A percentile compares a stretch with the other conserved stretches of the same genome.
Conservation (phyloP, 2,797 vertebrate genomes). For the Xenentodon cancila region DNA sequence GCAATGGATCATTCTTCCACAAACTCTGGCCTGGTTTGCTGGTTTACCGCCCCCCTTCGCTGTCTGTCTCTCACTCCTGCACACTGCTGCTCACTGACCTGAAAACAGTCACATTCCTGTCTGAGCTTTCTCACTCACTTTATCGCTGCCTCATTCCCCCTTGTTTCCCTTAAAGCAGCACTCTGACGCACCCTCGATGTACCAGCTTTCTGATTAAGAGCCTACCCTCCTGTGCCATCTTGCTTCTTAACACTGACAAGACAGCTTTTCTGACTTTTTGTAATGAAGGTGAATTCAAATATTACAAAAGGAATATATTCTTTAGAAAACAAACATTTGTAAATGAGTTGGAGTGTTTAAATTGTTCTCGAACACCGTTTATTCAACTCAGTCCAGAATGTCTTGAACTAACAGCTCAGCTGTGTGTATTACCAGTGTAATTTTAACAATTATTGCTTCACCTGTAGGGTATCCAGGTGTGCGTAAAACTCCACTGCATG, state of each 20-base stretch:
- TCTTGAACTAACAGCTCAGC: constrained; percentile 30
- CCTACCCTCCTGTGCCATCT: constrained; percentile 31
- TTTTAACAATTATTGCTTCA: constrained; percentile 39
- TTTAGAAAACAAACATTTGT: constrained; percentile 12
- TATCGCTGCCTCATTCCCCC: constrained; percentile 50
- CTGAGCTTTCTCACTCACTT: constrained; percentile 64
- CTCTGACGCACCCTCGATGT: constrained; percentile 26
- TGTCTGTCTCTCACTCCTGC: constrained; percentile 36
- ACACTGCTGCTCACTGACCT: constrained; percentile 79
- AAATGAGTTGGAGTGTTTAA: constrained; percentile 5
- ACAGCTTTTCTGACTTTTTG: constrained; percentile 1
- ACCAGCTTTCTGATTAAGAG: constrained; percentile 36
- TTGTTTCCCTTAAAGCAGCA: constrained; percentile 48
- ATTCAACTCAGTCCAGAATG: constrained; percentile 6
- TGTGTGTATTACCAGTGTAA: constrained; percentile 33
- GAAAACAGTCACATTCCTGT: constrained; percentile 81
- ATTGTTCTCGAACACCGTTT: constrained; percentile 1
- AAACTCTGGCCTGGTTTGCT: constrained; percentile 67
- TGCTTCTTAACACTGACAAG: constrained; percentile 34
- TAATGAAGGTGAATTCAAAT: constrained; percentile 12
- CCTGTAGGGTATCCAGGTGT: constrained; percentile 67
- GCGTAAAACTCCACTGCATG: constrained; percentile 33
- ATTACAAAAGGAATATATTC: constrained; percentile 5
- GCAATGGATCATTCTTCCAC: constrained; percentile 46
- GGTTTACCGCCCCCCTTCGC: constrained; percentile 53